Evolutionary conservation across 2,888 invertebrate genomes (phyloP), one percentile per base, ranked within the genome.

Genomic region (Campopleginae sp.): DNA sequence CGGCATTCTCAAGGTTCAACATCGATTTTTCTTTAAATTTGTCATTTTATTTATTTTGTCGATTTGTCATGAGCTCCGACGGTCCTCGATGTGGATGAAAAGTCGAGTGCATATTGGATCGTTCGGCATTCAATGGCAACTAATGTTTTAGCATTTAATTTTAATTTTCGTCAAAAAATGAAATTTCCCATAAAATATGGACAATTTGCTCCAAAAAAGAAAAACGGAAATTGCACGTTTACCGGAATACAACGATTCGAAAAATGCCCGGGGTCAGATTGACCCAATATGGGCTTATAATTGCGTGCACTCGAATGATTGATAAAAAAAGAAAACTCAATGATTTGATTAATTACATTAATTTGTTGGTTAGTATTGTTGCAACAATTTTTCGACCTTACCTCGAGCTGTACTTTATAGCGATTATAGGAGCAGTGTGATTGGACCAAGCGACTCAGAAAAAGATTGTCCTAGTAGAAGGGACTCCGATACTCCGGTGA

Each of bases 341-440:
- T 31, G 33, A 8, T 65, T n/a, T 33, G 12, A 23, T 63, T n/a
- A 38, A n/a, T 65, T n/a, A 14, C 27, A 12, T 14, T 5, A 1
- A 14, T 58, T 58, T 14, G 4, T 54, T 72, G 14, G 31, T 17
- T 7, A 23, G 12, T 54, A 31, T 38, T 31, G 10, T 31, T 14
- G 27, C 27, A 8, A 71, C 51, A 72, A 70, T 78, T 80, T 66
- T 87, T 71, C 86, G 88, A 89, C 85, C 86, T 88, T 88, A 90
- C 90, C 90, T 90, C 88, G 89, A 92, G 89, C 87, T 70, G 48
- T 70, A 31, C 80, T 88, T 93, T 95, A 94, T 95, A 98, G 98
- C 96, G 98, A 98, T 96, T 97, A 98, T 95, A 97, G 98, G 94
- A 98, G 98, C 95, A 97, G 97, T 94, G 97, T 97, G 93, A 95